Percentiles rank a stretch among this genome's conserved stretches.
These are phyloP conservation scores for Limnodromus scolopaceus DNA, from an alignment of 2,797 vertebrate genomes.

Conservation along the genomic window DNA sequence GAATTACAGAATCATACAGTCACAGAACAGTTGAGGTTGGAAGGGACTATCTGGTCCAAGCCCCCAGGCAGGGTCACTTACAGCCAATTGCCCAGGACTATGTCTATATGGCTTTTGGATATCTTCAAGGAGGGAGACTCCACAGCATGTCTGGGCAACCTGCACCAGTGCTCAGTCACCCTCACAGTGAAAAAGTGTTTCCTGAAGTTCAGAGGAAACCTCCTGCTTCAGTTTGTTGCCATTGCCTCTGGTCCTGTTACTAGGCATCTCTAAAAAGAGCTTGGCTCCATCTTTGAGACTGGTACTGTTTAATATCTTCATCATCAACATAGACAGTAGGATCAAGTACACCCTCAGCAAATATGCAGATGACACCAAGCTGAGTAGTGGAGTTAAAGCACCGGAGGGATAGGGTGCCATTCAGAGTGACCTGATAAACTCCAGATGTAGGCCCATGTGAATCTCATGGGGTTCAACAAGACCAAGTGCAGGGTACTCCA, in stretches of 20 bases:
- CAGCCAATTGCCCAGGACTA: not conserved
- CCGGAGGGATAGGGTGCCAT: not conserved
- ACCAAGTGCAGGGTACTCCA: not conserved
- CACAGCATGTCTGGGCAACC: not conserved
- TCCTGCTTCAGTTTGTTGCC: not conserved
- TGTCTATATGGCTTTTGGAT: not conserved
- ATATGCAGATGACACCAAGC: not conserved
- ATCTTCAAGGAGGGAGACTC: not conserved
- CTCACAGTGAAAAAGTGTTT: not conserved
- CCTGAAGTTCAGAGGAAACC: not conserved
- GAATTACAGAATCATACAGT: not conserved
- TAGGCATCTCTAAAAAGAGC: not conserved
- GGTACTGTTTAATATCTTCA: not conserved
- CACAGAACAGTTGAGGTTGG: not conserved
- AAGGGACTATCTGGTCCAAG: not conserved
- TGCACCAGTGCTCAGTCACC: not conserved
- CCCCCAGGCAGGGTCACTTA: not conserved
- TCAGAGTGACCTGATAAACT: not conserved
- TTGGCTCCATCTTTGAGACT: not conserved
- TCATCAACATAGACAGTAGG: not conserved
- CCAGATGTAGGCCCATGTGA: not conserved
- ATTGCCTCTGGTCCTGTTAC: not conserved
- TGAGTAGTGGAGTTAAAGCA: not conserved
- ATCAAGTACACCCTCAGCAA: not conserved
- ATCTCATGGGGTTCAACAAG: not conserved